Evolutionary conservation across 2,797 vertebrate genomes (phyloP), one percentile per base, ranked within the genome.

Genomic region (Xiphophorus birchmanni): DNA sequence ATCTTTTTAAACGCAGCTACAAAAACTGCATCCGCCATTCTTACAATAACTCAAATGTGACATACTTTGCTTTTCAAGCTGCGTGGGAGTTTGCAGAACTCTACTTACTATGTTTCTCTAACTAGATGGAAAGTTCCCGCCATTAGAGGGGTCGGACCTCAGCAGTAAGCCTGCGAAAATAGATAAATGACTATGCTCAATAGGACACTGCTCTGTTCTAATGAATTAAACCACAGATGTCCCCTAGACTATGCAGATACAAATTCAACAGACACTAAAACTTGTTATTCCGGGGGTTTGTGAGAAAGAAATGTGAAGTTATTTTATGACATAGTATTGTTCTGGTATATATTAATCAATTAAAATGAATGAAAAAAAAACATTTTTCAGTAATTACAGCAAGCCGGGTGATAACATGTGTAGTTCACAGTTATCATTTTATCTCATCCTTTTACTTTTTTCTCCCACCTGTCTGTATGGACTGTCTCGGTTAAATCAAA

Each of bases 21-120:
- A 75, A 79, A 83, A 80, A 83, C 79, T 74, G 21, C 71, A 50
- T 63, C 75, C 50, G 58, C 37, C 60, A 75, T 75, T 82, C 47
- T 35, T 1, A 17, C 21, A 50, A 82, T 67, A 83, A 79, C 32
- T 75, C 80, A 79, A 45, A 72, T 75, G 75, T 60, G 42, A 81
- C 26, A 78, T n/a, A 63, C 54, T 82, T 10, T 44, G 80, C 44
- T 42, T 76, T 63, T 77, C 21, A 0, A 69, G 52, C 4, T 47
- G 29, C 23, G 52, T 82, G 29, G 67, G 83, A 79, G 85, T 80
- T 69, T 82, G 72, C 21, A 85, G 79, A 76, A 86, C 65, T 85
- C 29, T 83, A n/a, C 40, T 86, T 86, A 80, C 42, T 60, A 23
- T 88, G 63, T 87, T 83, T 79, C 26, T 76, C 40, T 71, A 48